Conservation (phyloP, 2,888 invertebrate species). For the Acrobasis repandana region DNA sequence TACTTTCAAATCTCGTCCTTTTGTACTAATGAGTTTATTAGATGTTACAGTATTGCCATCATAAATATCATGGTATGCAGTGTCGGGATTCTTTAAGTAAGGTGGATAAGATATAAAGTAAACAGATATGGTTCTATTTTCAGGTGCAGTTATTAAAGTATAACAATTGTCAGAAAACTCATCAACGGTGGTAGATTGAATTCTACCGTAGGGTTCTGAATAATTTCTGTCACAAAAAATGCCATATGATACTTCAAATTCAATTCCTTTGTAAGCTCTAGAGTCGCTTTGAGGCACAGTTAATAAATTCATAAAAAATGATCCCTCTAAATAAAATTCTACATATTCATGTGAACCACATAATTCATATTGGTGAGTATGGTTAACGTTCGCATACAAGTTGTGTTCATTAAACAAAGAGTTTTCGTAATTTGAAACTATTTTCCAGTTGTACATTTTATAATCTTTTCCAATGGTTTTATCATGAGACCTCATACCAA, state of each 20-base stretch:
- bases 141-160: conserved; percentile 85
- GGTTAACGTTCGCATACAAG: neutral
- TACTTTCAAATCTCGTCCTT: neutral
- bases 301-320: conserved; percentile 49
- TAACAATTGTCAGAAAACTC: conserved; percentile 74
- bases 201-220: conserved; percentile 86
- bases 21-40: neutral
- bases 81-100: conserved; percentile 44
- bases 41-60: conserved; percentile 53
- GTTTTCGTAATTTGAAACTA: neutral
- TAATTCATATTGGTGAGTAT: neutral
- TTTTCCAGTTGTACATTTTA: neutral
- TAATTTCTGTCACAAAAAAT: conserved; percentile 85
- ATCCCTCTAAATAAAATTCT: conserved; percentile 59
- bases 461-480: neutral
- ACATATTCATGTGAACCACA: conserved; percentile 20
- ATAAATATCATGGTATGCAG: conserved; percentile 63
- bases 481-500: neutral
- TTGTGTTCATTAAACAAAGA: neutral
- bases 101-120: conserved; percentile 72
- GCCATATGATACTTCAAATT: conserved; percentile 83
- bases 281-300: conserved; percentile 53
- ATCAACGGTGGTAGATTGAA: conserved; percentile 62
- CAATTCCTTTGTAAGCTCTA: conserved; percentile 83
- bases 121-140: conserved; percentile 86